Conservation (phyloP, 2,888 invertebrate species). For the Pandemis heparana region DNA sequence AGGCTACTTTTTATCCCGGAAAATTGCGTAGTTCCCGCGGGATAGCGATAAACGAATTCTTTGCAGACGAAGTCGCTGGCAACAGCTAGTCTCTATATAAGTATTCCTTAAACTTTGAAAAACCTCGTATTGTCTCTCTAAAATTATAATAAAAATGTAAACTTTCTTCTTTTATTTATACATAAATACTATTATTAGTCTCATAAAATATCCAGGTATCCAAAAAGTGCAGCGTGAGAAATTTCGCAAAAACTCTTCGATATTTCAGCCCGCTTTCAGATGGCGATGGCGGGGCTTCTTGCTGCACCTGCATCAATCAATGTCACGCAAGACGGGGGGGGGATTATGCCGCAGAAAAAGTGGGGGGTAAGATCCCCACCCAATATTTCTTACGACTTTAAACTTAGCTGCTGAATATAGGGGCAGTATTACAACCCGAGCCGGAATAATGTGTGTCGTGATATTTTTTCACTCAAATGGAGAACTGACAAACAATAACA, state of each 20-base stretch:
- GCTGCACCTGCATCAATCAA: slow-evolving; percentile 80
- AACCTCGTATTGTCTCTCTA: too few relatives aligned
- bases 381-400: slow-evolving; percentile 41
- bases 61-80: too few relatives aligned
- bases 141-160: neutral
- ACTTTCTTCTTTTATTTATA: neutral
- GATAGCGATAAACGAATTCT: too few relatives aligned
- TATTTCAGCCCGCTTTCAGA: slow-evolving; percentile 42
- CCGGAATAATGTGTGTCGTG: neutral
- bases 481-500: too few relatives aligned
- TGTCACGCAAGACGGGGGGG: slow-evolving; percentile 67
- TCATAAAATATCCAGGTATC: slow-evolving; percentile 8
- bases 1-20: too few relatives aligned
- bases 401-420: slow-evolving; percentile 21
- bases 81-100: too few relatives aligned
- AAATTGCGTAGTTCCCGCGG: too few relatives aligned
- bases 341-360: slow-evolving; percentile 63
- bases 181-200: neutral
- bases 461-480: neutral
- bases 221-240: slow-evolving; percentile 29
- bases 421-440: neutral
- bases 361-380: slow-evolving; percentile 45
- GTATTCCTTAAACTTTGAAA: too few relatives aligned
- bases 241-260: slow-evolving; percentile 41
- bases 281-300: slow-evolving; percentile 68